Evolutionary conservation across 2,113 vertebrate species (phyloP).

Genomic region (Carassius gibelio): DNA sequence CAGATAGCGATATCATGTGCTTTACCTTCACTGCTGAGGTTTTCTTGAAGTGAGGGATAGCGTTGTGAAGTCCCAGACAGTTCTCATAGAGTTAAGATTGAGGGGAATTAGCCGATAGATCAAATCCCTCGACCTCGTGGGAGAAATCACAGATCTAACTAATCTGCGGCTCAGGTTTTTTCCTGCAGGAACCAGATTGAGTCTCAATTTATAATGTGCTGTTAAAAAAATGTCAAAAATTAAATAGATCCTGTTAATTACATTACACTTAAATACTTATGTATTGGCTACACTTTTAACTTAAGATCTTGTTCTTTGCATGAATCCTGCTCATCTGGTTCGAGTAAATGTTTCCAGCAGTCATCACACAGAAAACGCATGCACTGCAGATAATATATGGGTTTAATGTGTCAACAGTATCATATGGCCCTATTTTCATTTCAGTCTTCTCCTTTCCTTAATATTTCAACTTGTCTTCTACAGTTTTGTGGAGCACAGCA

Average conservation of each 20-base stretch:
- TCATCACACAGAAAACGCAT: background rate
- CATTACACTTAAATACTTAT: conserved; percentile 8
- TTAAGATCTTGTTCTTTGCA: conserved; percentile 15
- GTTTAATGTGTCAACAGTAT: conserved; percentile 26
- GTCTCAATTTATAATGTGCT: conserved; percentile 53
- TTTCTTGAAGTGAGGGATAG: conserved; percentile 41
- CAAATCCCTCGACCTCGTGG: conserved; percentile 59
- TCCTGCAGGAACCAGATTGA: conserved; percentile 62
- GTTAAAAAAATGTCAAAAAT: conserved; percentile 59
- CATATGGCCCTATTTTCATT: background rate
- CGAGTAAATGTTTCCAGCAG: background rate
- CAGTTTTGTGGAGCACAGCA: background rate
- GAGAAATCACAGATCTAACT: conserved; percentile 61
- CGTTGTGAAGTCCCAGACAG: conserved; percentile 56
- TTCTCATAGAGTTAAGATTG: conserved; percentile 45
- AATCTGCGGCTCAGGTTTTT: conserved; percentile 64
- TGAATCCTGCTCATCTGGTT: conserved; percentile 13
- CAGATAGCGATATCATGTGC: conserved; percentile 42
- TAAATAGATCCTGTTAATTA: conserved; percentile 46
- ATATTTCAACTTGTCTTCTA: background rate
- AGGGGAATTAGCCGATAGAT: conserved; percentile 66
- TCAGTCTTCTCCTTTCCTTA: background rate
- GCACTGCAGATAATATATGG: background rate
- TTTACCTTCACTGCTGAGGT: conserved; percentile 47
- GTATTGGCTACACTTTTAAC: conserved; percentile 9